These are phyloP conservation scores for Hypotaenidia okinawae DNA, from an alignment of 2,797 vertebrate genomes.

Conservation along the genomic window DNA sequence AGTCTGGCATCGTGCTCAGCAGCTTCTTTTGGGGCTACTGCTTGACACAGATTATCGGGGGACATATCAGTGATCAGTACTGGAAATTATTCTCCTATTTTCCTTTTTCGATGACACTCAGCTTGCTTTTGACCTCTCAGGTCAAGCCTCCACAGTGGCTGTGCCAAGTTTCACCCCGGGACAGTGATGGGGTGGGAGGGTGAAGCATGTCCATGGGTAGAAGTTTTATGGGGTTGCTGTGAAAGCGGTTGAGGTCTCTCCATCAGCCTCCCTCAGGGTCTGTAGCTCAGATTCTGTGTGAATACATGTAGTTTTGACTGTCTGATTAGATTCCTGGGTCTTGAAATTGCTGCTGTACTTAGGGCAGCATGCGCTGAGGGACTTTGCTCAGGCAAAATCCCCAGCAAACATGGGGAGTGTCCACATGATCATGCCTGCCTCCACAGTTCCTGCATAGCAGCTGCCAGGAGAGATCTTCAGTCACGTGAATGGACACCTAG, in stretches of 20 bases:
- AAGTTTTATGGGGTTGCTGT: background rate
- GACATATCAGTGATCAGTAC: slow-evolving; percentile 90
- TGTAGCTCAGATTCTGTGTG: background rate
- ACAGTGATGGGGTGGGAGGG: background rate
- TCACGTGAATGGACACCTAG: too few species aligned
- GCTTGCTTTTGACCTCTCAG: background rate
- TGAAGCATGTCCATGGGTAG: rapidly evolving
- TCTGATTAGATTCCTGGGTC: background rate
- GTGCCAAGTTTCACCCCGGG: background rate
- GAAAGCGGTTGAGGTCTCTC: background rate
- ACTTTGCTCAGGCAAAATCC: background rate
- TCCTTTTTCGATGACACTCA: background rate
- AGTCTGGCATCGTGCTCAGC: slow-evolving; percentile 91
- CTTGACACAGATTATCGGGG: slow-evolving; percentile 93
- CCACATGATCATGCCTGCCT: background rate
- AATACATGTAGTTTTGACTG: background rate
- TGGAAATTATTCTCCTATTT: background rate
- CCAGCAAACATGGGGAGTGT: background rate
- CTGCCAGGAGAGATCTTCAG: background rate
- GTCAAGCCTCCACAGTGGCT: too few species aligned
- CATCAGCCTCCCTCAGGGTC: background rate
- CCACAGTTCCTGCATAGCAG: background rate
- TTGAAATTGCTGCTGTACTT: background rate
- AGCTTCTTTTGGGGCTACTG: slow-evolving; percentile 99
- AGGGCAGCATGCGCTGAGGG: background rate